Conservation (phyloP, 2,113 vertebrate species). For the Amphiprion percula region DNA sequence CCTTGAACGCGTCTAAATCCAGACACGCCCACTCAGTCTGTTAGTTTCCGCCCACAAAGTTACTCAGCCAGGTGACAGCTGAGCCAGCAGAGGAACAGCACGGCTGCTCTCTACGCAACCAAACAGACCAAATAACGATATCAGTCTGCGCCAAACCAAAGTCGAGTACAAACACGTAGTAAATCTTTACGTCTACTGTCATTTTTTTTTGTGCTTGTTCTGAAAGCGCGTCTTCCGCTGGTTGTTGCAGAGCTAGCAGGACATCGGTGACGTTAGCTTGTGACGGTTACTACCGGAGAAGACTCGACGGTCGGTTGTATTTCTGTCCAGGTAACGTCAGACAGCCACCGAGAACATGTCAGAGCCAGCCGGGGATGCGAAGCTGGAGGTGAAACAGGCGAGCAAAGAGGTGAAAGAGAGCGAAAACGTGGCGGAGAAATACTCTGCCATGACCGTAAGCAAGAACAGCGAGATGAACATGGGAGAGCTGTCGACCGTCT, state of each 20-base stretch:
- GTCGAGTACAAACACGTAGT: not conserved
- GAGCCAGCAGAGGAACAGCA: slow-evolving; percentile 29
- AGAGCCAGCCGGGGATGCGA: slow-evolving; percentile 69
- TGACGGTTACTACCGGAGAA: not conserved
- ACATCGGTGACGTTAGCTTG: slow-evolving; percentile 24
- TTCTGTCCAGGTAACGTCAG: slow-evolving; percentile 24
- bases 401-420: slow-evolving; percentile 85
- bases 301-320: slow-evolving; percentile 1
- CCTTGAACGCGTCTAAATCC: slow-evolving; percentile 4
- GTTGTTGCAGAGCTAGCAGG: slow-evolving; percentile 42
- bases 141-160: not conserved
- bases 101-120: not conserved
- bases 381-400: slow-evolving; percentile 81
- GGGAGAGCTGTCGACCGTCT: slow-evolving; percentile 77
- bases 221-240: not conserved
- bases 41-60: slow-evolving; percentile 67
- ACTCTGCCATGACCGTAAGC: slow-evolving; percentile 82
- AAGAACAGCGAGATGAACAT: slow-evolving; percentile 80
- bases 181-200: not conserved
- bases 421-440: slow-evolving; percentile 85
- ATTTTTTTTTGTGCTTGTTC: not conserved
- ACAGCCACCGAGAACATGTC: slow-evolving; percentile 61
- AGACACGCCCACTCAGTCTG: slow-evolving; percentile 22
- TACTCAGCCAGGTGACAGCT: slow-evolving; percentile 73
- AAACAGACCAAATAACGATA: not conserved